A percentile compares a stretch with the other conserved stretches of the same genome.
phyloP scores from a whole-genome alignment of 1,140 invertebrate species.

The Drosophila pseudoobscura region DNA sequence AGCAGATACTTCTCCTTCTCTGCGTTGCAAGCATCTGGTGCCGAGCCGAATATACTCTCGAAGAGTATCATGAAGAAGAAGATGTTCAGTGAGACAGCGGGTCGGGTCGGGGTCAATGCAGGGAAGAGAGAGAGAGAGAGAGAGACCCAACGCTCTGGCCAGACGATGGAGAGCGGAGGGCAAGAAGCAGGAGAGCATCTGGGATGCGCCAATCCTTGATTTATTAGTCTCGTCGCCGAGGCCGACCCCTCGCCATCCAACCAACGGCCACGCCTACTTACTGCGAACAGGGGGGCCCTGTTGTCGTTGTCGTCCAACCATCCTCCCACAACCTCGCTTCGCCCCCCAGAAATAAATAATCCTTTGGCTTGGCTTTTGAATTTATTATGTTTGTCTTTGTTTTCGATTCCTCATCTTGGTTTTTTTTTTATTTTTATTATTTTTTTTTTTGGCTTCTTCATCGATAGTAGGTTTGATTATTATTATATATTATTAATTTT shows the following conservation, averaged over 20 bases:
- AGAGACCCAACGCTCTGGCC: no score
- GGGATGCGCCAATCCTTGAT: slow-evolving; percentile 76
- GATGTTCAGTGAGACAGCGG: no score
- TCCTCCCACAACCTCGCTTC: not conserved
- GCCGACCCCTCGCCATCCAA: not conserved
- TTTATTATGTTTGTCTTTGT: slow-evolving; percentile 70
- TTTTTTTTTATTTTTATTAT: slow-evolving; percentile 9
- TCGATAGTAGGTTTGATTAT: slow-evolving; percentile 54
- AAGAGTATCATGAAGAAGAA: no score
- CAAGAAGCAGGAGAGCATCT: slow-evolving; percentile 50
- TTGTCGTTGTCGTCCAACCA: not conserved
- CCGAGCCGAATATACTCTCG: no score
- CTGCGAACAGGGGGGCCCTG: slow-evolving; percentile 10
- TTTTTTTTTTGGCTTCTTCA: slow-evolving; percentile 40
- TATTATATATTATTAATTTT: slow-evolving; percentile 60
- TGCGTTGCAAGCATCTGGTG: no score
- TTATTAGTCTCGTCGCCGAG: slow-evolving; percentile 41
- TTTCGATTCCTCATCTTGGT: slow-evolving; percentile 20
- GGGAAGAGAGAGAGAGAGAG: no score
- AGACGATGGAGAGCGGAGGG: not conserved
- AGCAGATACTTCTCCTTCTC: no score
- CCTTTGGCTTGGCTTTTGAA: slow-evolving; percentile 73
- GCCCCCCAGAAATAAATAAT: slow-evolving; percentile 57
- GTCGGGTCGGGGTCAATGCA: no score
- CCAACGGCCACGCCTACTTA: slow-evolving; percentile 55